Evolutionary conservation across 2,797 vertebrate genomes (phyloP).

Genomic region (Chelmon rostratus): DNA sequence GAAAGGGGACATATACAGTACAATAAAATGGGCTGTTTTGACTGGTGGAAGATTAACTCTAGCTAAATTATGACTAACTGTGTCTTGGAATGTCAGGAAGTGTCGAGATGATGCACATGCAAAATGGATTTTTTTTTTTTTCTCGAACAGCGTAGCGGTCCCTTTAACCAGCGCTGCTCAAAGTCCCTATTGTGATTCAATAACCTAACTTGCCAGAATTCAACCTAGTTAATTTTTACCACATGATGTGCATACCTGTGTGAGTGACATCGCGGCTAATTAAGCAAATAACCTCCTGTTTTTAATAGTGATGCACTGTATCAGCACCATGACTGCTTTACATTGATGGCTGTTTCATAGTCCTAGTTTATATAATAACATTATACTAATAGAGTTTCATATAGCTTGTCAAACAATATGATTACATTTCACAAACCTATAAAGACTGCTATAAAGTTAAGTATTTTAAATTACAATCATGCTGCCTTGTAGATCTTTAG

Average conservation of each 20-base stretch:
- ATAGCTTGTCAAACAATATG: too few species aligned
- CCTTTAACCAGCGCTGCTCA: background rate
- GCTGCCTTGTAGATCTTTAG: too few species aligned
- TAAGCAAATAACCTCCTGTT: background rate
- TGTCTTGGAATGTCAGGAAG: too few species aligned
- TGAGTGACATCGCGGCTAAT: background rate
- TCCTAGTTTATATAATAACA: too few species aligned
- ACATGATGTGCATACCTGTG: background rate
- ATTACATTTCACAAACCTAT: too few species aligned
- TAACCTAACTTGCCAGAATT: background rate
- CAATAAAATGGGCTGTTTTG: background rate
- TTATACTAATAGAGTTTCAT: too few species aligned
- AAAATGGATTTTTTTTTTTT: too few species aligned
- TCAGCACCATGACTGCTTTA: background rate
- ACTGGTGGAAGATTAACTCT: background rate
- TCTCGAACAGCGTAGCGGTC: too few species aligned
- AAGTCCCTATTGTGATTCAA: background rate
- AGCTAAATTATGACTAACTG: background rate
- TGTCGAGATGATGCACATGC: too few species aligned
- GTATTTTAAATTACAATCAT: too few species aligned
- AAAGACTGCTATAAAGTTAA: too few species aligned
- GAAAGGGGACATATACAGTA: conserved; percentile 11
- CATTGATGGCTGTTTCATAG: background rate
- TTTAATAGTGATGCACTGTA: background rate
- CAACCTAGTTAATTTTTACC: background rate